Base-by-base conservation (phyloP, 2,113 vertebrate species). In the Callionymus lyra region DNA sequence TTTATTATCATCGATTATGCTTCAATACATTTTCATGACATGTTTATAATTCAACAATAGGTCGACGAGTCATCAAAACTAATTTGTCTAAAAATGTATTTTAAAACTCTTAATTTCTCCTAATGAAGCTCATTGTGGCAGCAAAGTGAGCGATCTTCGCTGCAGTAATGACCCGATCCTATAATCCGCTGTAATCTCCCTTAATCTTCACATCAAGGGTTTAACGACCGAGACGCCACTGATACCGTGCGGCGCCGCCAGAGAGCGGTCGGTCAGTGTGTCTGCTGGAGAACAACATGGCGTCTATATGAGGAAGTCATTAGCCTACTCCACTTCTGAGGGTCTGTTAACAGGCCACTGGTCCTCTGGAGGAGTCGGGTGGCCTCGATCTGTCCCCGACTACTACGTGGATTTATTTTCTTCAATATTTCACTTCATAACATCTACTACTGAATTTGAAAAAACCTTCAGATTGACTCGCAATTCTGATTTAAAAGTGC, bases 271-370 rank as follows among this genome's bases (percentile, higher is more conserved):
- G 21, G 21, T 27, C 21, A 8, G 21, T 8, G 21, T 27, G 21
- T 27, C 21, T 27, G 21, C 21, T 8, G 21, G 4, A 8, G 21
- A 42, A 27, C 38, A 16, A 32, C 19, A 10, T 32, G 17, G 39
- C 39, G 31, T 44, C 50, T 53, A 59, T 40, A 63, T 59, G 41
- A 54, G 49, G 47, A 35, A 49, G 11, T 72, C 62, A 80, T 80
- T 80, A 80, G 48, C 74, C 77, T 77, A 73, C 74, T 80, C 54
- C 50, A 77, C 77, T 79, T 79, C 34, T 47, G 44, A 38, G 15
- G 57, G 41, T 59, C 68, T 74, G 71, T 64, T 67, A 74, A 79
- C 59, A 53, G 53, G 47, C 12, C 12, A 6, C 33, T 6, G 15
- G 16, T 14, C 45, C 63, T 60, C 53, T 47, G 52, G 55, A 65